Base-by-base conservation (phyloP, 2,113 vertebrate species). In the Perca fluviatilis region DNA sequence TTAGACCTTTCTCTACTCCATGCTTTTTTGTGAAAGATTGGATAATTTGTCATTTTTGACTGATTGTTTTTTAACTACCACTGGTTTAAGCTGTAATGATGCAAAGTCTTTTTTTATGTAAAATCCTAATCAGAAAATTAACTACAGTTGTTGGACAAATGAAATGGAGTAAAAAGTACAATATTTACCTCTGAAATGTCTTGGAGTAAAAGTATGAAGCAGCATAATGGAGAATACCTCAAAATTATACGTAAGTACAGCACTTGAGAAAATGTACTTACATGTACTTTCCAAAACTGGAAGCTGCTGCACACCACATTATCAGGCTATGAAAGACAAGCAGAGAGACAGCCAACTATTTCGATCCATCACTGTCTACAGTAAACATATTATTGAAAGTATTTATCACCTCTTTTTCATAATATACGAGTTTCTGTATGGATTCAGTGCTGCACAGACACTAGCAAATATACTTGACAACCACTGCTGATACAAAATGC, bases 401-500 rank as follows among this genome's bases (percentile, higher is more conserved):
- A 25, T n/a, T 30, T 25, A 25, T 54, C 36, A 6, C 8, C 0
- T 4, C 6, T 58, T 33, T 63, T 47, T 71, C 14, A 21, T 43
- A 9, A 19, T 6, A 19, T 27, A 50, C 12, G 27, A 66, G 40
- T 73, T 53, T 64, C 21, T 56, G 15, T 57, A 65, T 64, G 10
- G 71, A 70, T 82, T 61, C 16, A 66, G 15, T 40, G 49, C 23
- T 9, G 30, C 36, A 40, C 21, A 53, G 12, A 72, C 56, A 50
- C 19, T 15, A 23, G 21, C 18, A 79, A 36, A 79, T 50, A 18
- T 9, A 49, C 18, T 64, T 40, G 74, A 60, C 40, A 30, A 7
- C 51, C 18, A 23, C 46, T 49, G 50, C 25, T 76, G n/a, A 68
- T 78, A 65, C 23, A 80, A 78, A 77, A 66, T 70, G 60, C 40